Evolutionary conservation across 2,113 vertebrate genomes (phyloP), one percentile per base, ranked within the genome.

Genomic region (Syngnathus typhle): DNA sequence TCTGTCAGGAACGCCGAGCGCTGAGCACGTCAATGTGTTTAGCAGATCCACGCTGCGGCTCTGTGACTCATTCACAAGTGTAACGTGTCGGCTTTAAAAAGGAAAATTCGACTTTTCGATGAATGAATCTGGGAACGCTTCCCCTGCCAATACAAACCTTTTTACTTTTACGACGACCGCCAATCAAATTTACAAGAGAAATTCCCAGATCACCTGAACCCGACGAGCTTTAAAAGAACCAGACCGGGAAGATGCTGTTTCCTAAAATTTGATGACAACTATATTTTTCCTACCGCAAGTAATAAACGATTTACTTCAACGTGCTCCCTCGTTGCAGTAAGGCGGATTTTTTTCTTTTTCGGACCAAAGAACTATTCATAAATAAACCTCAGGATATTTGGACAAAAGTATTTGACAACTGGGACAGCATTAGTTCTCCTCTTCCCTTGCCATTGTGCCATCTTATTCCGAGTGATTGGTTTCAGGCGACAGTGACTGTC

Each of bases 41-140:
- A 83, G 78, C 82, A 77, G 65, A 67, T 54, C 51, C 67, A 43
- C 43, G 62, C 65, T 64, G 65, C 36, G 67, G 72, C 64, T 67
- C 47, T 64, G 65, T 80, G 82, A 87, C 75, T 87, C 82, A 80
- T 77, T 84, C 71, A 67, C 47, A 74, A 79, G 76, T 77, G 78
- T 80, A 78, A 71, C 68, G 60, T 71, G 80, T 85, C 73, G 72
- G 65, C 68, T 74, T 77, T 72, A 74, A 79, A 73, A 65, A 74
- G 52, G 44, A 52, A 27, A 78, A 76, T 73, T 78, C 71, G 67
- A 71, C 67, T 84, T 82, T 80, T 77, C 68, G 83, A 32, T 32
- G 27, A 32, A 32, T 32, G 27, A 32, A 65, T 79, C 78, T 84
- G 76, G 75, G 71, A 78, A 68, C 69, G 64, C 61, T 76, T 56